phyloP scores from a whole-genome alignment of 2,888 invertebrate species.

The Nomada lathburiana region DNA sequence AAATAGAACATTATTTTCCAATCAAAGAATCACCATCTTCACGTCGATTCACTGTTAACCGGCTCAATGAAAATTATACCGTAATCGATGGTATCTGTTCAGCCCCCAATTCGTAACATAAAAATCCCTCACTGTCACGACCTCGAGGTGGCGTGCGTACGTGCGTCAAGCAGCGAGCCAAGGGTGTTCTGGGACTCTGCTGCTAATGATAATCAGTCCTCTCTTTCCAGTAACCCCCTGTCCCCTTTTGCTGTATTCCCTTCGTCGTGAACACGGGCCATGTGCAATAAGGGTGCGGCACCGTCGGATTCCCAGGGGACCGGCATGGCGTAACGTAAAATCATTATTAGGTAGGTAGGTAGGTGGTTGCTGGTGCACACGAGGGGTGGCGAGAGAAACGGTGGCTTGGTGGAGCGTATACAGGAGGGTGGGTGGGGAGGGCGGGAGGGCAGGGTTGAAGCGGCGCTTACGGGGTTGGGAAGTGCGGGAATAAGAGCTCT shows the following conservation, averaged over 20 bases:
- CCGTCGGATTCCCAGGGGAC: constrained; percentile 83
- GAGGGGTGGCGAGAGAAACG: constrained; percentile 70
- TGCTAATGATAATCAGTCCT: constrained; percentile 83
- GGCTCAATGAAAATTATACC: constrained; percentile 28
- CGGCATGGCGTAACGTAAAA: constrained; percentile 84
- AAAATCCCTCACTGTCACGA: constrained; percentile 54
- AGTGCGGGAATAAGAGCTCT: constrained; percentile 81
- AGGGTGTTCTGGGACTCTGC: constrained; percentile 75
- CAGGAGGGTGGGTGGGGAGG: neutral
- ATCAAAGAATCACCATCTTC: neutral
- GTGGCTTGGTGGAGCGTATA: constrained; percentile 48
- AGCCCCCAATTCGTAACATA: neutral
- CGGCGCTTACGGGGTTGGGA: constrained; percentile 68
- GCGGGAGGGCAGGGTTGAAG: constrained; percentile 51
- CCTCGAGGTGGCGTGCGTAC: constrained; percentile 65
- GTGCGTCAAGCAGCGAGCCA: constrained; percentile 63
- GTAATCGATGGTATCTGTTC: neutral
- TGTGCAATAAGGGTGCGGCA: constrained; percentile 84
- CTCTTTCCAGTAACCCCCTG: constrained; percentile 54
- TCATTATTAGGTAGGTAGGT: constrained; percentile 84
- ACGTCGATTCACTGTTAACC: too few relatives aligned
- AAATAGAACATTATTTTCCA: too few relatives aligned
- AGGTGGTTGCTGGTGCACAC: constrained; percentile 76
- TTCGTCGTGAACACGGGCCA: constrained; percentile 78
- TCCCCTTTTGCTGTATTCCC: constrained; percentile 54